Evolutionary conservation across 1,140 invertebrate genomes (phyloP), one percentile per base, ranked within the genome.

Genomic region (Littorina saxatilis): DNA sequence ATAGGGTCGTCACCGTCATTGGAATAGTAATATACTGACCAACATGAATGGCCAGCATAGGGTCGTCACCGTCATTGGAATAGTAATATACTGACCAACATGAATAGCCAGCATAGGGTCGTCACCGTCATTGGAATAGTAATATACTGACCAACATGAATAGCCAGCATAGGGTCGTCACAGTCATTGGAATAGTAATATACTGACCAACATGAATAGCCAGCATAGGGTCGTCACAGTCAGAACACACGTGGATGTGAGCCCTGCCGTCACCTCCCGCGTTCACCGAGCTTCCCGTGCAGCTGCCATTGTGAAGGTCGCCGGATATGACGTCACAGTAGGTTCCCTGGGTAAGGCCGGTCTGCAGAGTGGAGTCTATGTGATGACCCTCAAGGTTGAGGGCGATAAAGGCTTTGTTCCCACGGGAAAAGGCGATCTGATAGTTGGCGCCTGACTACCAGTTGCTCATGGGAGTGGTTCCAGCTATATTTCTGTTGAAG

Each of bases 271-370:
- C 91, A 29, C 87, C 84, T n/a, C 93, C 94, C 0, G 97, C 96
- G 0, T 85, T 90, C 0, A 97, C 92, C 0, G 91, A 92, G 84
- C 95, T 96, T 27, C 96, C 96, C 0, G 95, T 95, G 86, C 96
- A 97, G 0, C 86, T 82, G 72, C 94, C 94, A 76, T 94, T 92
- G 0, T 91, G 88, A 58, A 94, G 93, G 68, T 91, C 92, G 37
- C 96, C 96, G n/a, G 95, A 95, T 78, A 97, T 97, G 1, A 98
- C 94, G 88, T 98, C 97, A 91, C 97, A 98, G 89, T 98, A 98
- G 0, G 80, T 93, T 4, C 97, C 97, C 86, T 94, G 92, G 0
- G 96, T 94, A 20, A 98, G 91, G 40, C 95, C 95, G 0, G 96
- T 97, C 90, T 97, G 97, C 13, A 91, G 73, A 5, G n/a, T 77